These are phyloP conservation scores for Carcina quercana DNA, from an alignment of 2,888 invertebrate species.

Conservation along the genomic window DNA sequence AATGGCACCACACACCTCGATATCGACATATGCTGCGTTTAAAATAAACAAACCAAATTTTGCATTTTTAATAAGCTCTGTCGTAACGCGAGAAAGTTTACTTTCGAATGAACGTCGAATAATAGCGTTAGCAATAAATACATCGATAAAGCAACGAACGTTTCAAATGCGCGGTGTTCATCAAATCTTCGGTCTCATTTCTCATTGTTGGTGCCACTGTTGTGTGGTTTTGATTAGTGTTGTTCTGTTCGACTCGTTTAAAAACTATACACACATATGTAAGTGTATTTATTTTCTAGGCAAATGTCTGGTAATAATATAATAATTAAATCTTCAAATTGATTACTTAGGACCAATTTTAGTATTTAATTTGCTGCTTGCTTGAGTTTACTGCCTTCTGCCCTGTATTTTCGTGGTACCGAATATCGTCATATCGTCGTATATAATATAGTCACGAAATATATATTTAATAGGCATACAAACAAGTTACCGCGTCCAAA, in stretches of 20 bases:
- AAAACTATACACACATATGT: background rate
- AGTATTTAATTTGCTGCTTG: too few relatives aligned
- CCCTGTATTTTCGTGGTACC: too few relatives aligned
- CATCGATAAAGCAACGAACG: constrained; percentile 45
- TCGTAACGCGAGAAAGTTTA: constrained; percentile 16
- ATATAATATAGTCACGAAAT: too few relatives aligned
- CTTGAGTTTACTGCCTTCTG: too few relatives aligned
- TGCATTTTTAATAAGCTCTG: constrained; percentile 14
- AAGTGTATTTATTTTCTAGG: background rate
- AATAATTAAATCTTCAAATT: too few relatives aligned
- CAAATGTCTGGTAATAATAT: background rate
- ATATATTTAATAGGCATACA: too few relatives aligned
- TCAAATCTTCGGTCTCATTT: constrained; percentile 59
- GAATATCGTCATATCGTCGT: too few relatives aligned
- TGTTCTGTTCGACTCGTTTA: constrained; percentile 13
- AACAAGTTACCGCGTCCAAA: too few relatives aligned
- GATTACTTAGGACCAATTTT: too few relatives aligned
- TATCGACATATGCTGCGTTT: constrained; percentile 32
- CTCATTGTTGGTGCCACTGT: constrained; percentile 44
- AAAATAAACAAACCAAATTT: constrained; percentile 4
- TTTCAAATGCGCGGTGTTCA: constrained; percentile 51
- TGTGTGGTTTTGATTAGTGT: constrained; percentile 28
- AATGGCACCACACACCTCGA: constrained; percentile 44
- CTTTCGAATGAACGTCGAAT: constrained; percentile 13
- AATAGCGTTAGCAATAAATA: constrained; percentile 39